These are phyloP conservation scores for Hassar affinis DNA, from an alignment of 2,113 vertebrate genomes.

Conservation along the genomic window DNA sequence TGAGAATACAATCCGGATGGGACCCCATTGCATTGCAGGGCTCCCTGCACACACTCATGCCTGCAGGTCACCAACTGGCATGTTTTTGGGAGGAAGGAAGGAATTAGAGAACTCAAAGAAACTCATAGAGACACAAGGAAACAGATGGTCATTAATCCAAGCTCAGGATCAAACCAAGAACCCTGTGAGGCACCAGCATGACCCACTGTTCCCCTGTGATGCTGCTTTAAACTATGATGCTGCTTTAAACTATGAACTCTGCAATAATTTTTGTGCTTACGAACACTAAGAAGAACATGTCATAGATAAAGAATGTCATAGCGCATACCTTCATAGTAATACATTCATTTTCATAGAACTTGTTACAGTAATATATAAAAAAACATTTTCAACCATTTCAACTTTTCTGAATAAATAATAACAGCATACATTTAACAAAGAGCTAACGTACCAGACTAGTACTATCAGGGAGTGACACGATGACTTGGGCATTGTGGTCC, in stretches of 20 bases:
- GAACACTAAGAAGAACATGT: not conserved
- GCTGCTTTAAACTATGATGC: not conserved
- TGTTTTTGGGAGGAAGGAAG: not conserved
- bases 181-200: not conserved
- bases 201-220: not conserved
- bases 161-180: not conserved
- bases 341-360: not conserved
- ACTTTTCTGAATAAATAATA: not conserved
- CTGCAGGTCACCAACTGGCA: not conserved
- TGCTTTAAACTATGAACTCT: not conserved
- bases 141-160: not conserved
- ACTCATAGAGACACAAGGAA: not conserved
- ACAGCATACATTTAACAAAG: too few species aligned
- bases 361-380: not conserved
- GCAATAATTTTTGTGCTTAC: not conserved
- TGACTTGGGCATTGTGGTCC: slow-evolving; percentile 88
- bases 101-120: not conserved
- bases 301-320: not conserved
- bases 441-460: slow-evolving; percentile 76
- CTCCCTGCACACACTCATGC: not conserved
- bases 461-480: slow-evolving; percentile 85
- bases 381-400: not conserved
- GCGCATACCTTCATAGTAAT: not conserved
- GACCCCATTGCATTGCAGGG: not conserved
- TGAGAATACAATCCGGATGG: not conserved